Base-by-base conservation (phyloP, 2,888 invertebrate genomes). In the Drosophila lacicola region DNA sequence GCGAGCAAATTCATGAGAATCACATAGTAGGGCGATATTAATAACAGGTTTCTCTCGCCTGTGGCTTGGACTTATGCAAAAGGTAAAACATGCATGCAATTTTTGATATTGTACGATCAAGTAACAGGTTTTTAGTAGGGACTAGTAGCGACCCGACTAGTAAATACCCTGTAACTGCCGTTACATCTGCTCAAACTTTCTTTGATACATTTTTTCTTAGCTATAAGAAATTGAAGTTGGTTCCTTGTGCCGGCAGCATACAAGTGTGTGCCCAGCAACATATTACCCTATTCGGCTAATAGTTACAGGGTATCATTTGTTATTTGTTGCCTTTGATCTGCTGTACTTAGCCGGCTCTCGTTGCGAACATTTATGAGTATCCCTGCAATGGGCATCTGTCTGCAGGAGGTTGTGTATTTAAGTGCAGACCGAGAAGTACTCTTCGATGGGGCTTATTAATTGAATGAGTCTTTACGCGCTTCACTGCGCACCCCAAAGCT, bases 351-450 rank as follows among this genome's bases (percentile, higher is more conserved):
- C 53, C 47, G 45, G 9, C 50, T 51, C 37, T 29, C 17, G 46
- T 36, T 39, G 42, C 49, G 10, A 8, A 64, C 65, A 77, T 77
- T 70, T 70, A 77, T 77, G 73, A 77, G 69, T 62, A 60, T 68
- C 55, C 53, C 17, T 3, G 60, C 44, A 57, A 54, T 50, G 54
- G 47, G 6, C 57, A 57, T 45, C 36, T 45, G 66, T 44, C 44
- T 54, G 5, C 44, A 19, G 42, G 21, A 21, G 9, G 33, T 6
- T 6, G 13, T 29, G 11, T 42, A n/a, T 42, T 54, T 44, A 42
- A 44, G 19, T 44, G 54, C 53, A 4, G 17, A 14, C 9, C 55
- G 11, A 6, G 44, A 13, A 19, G 46, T 63, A 41, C 61, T 54
- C 57, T 60, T 41, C 25, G 49, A 42, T 36, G 42, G 19, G 39